Conservation (phyloP, 92 coral and sea anemone genomes). For the Porites divaricata region DNA sequence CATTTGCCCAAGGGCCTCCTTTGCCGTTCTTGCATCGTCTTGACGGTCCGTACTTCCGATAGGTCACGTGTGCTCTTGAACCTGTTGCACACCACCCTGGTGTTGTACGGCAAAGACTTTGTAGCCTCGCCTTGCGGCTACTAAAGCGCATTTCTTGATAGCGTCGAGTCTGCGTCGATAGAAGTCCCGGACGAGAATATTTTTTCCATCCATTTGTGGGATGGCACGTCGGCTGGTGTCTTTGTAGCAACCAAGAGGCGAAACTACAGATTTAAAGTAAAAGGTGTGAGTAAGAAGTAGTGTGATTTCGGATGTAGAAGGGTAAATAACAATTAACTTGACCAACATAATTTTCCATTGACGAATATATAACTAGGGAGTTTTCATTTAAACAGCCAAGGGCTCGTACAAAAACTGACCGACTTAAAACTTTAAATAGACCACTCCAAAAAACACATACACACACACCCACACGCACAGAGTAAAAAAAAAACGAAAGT, state of each 20-base stretch:
- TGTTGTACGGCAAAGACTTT: conserved; percentile 54
- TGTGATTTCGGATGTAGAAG: no score
- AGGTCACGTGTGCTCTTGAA: conserved; percentile 56
- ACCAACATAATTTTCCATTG: no score
- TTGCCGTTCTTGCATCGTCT: conserved; percentile 52
- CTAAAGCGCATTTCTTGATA: conserved; percentile 41
- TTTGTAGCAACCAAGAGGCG: conserved; percentile 28
- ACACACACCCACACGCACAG: no score
- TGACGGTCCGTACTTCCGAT: conserved; percentile 56
- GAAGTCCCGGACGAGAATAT: conserved; percentile 13
- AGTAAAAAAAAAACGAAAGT: no score
- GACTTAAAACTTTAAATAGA: no score
- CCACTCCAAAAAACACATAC: no score
- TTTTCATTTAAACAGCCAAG: no score
- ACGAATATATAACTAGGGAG: no score
- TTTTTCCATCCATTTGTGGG: conserved; percentile 16
- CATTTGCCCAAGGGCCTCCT: conserved; percentile 68
- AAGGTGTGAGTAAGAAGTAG: not conserved
- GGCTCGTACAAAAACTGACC: no score
- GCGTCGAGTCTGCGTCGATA: conserved; percentile 45
- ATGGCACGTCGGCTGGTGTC: conserved; percentile 39
- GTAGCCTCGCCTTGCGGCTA: conserved; percentile 27
- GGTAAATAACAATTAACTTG: no score
- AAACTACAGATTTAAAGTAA: not conserved
- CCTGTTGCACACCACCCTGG: conserved; percentile 62